Evolutionary conservation across 2,888 invertebrate genomes (phyloP).

Genomic region (Actias luna): DNA sequence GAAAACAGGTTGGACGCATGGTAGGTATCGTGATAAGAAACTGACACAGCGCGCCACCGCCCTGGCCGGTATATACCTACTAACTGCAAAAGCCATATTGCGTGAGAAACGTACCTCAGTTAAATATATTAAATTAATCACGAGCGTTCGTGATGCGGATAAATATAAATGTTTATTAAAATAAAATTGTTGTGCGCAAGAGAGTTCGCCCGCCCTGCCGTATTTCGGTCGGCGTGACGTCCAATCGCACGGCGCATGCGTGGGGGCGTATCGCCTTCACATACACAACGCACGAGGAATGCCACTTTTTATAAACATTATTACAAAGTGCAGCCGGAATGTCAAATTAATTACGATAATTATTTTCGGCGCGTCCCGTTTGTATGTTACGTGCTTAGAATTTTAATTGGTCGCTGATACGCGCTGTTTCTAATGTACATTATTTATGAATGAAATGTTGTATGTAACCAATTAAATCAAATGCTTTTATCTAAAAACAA

Average conservation of each 20-base stretch:
- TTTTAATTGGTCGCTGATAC: slow-evolving; percentile 42
- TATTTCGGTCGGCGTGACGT: slow-evolving; percentile 36
- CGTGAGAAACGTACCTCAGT: slow-evolving; percentile 62
- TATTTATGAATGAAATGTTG: slow-evolving; percentile 14
- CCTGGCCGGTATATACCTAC: slow-evolving; percentile 15
- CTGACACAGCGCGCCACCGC: slow-evolving; percentile 25
- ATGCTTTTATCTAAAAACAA: neutral
- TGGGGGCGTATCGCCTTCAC: slow-evolving; percentile 44
- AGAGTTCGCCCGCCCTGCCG: slow-evolving; percentile 40
- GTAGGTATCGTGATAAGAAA: slow-evolving; percentile 42
- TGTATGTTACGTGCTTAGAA: slow-evolving; percentile 37
- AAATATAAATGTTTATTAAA: slow-evolving; percentile 52
- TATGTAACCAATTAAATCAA: neutral
- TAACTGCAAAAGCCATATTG: slow-evolving; percentile 57
- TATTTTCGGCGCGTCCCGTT: slow-evolving; percentile 44
- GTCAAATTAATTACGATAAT: slow-evolving; percentile 66
- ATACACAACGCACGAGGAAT: slow-evolving; percentile 38
- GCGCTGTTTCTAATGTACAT: slow-evolving; percentile 18
- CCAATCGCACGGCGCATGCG: slow-evolving; percentile 46
- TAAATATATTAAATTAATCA: slow-evolving; percentile 77
- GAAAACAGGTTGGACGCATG: slow-evolving; percentile 30
- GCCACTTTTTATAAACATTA: slow-evolving; percentile 57
- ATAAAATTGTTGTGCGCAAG: slow-evolving; percentile 46
- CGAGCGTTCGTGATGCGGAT: slow-evolving; percentile 53
- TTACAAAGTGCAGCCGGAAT: slow-evolving; percentile 50